Percentiles rank a stretch among this genome's conserved stretches.
Conservation (phyloP, 2,113 vertebrate species). For the Miniopterus natalensis region DNA sequence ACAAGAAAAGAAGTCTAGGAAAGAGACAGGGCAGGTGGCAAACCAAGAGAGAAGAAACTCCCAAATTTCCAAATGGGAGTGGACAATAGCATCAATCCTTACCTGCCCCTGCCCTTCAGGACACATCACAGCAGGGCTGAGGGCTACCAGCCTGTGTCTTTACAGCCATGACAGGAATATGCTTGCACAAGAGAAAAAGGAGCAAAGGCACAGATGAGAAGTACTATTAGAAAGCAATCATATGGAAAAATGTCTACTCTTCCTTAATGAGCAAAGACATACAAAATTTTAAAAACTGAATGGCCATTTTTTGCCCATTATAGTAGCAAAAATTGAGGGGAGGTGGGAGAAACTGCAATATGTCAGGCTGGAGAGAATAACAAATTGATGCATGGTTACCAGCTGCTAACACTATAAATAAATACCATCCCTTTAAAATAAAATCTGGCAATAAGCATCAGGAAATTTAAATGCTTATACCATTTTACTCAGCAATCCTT, state of each 20-base stretch:
- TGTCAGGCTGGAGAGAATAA: conserved; percentile 54
- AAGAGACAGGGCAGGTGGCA: background rate
- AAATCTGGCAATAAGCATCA: conserved; percentile 53
- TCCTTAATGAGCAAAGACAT: conserved; percentile 67
- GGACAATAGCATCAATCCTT: background rate
- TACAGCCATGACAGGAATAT: background rate
- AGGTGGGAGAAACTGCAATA: conserved; percentile 56
- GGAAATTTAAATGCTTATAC: conserved; percentile 57
- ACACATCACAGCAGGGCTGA: background rate
- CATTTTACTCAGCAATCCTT: conserved; percentile 60
- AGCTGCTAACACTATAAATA: conserved; percentile 51
- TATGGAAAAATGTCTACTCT: conserved; percentile 53
- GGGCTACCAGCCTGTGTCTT: background rate
- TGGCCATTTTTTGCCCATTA: conserved; percentile 61
- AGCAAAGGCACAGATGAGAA: conserved; percentile 52
- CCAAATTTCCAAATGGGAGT: background rate
- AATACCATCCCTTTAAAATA: conserved; percentile 62
- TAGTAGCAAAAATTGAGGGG: conserved; percentile 52
- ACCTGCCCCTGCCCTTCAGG: background rate
- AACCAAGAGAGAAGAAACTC: background rate
- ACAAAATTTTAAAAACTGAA: conserved; percentile 49
- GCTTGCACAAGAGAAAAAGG: conserved; percentile 11
- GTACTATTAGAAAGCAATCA: conserved; percentile 37
- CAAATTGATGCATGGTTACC: conserved; percentile 43
- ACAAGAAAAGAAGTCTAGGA: background rate